Evolutionary conservation across 30 jellyfish, hydroid and myxozoan species (phyloP).

Genomic region (Turritopsis dohrnii): DNA sequence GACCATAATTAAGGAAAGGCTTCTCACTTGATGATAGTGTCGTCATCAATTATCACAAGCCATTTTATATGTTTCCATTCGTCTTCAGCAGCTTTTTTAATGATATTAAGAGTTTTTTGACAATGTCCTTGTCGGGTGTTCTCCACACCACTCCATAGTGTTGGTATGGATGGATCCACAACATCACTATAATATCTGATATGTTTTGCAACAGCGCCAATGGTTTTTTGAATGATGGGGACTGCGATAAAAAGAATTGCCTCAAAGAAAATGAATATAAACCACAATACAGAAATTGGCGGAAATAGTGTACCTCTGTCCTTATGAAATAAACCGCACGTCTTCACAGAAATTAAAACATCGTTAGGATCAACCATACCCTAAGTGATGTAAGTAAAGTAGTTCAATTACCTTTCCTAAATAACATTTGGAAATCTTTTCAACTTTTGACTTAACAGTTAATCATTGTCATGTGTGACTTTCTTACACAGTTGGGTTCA

Average conservation of each 20-base stretch:
- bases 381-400: no score
- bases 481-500: constrained; percentile 74
- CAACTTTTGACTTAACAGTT: no score
- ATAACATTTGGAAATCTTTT: not conserved
- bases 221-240: constrained; percentile 73
- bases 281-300: no score
- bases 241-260: constrained; percentile 6
- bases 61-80: constrained; percentile 43
- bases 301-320: constrained; percentile 59
- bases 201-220: constrained; percentile 69
- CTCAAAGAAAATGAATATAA: no score
- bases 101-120: constrained; percentile 58
- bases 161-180: constrained; percentile 67
- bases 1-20: not conserved
- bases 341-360: constrained; percentile 65
- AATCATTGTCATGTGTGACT: no score
- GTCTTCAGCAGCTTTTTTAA: constrained; percentile 30
- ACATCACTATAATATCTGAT: constrained; percentile 77
- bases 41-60: constrained; percentile 94
- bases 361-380: constrained; percentile 52
- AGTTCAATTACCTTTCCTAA: not conserved
- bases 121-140: constrained; percentile 93
- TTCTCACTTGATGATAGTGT: constrained; percentile 80
- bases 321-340: constrained; percentile 70
- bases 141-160: constrained; percentile 61